Percentiles rank a stretch among this genome's conserved stretches.
Conservation (phyloP, 2,113 vertebrate genomes). For the Malurus cyaneus region DNA sequence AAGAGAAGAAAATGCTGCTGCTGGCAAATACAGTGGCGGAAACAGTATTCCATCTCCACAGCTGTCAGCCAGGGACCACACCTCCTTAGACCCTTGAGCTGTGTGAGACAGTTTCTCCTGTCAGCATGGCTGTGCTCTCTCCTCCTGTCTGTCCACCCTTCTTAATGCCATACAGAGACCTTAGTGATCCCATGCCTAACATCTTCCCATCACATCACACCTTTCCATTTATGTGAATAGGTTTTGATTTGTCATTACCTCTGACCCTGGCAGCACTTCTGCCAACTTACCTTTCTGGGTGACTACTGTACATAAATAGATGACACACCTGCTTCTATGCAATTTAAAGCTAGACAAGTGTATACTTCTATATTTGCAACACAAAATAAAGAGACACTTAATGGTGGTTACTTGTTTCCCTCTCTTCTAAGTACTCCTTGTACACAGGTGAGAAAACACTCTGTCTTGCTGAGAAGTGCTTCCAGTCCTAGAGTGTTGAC, state of each 20-base stretch:
- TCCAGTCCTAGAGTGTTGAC: not conserved
- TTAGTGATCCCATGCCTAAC: not conserved
- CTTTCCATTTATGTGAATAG: not conserved
- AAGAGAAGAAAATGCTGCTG: not conserved
- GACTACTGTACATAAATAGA: not conserved
- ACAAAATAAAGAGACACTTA: slow-evolving; percentile 69
- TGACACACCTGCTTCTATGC: slow-evolving; percentile 64
- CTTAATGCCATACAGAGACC: not conserved
- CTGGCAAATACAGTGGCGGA: too few species aligned
- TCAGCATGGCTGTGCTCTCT: not conserved
- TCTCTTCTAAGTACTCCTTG: not conserved
- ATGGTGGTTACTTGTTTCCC: not conserved
- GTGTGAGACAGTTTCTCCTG: not conserved
- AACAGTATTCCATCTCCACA: not conserved
- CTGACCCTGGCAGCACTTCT: not conserved
- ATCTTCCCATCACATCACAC: not conserved
- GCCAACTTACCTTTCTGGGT: not conserved
- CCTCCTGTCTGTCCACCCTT: not conserved
- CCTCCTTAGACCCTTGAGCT: not conserved
- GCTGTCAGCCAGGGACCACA: not conserved
- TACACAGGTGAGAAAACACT: not conserved
- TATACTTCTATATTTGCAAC: slow-evolving; percentile 58
- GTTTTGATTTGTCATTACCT: not conserved
- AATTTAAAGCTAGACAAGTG: slow-evolving; percentile 61
- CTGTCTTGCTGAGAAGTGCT: not conserved